Evolutionary conservation across 2,888 invertebrate genomes (phyloP).

Genomic region (Myopa tessellatipennis): DNA sequence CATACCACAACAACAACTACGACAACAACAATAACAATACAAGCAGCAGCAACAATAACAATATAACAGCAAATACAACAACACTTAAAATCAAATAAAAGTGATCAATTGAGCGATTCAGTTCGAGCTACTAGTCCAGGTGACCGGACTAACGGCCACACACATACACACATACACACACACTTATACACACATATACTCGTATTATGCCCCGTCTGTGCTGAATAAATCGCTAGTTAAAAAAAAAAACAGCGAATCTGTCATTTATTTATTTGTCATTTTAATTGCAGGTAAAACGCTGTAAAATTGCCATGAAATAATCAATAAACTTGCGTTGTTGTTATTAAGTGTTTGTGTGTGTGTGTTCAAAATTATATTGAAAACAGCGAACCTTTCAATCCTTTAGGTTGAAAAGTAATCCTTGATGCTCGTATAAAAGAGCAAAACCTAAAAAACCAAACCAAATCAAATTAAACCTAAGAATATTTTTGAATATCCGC

Average conservation of each 20-base stretch:
- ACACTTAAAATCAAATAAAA: conserved; percentile 13
- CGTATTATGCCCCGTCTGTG: background rate
- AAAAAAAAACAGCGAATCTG: background rate
- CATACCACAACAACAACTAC: conserved; percentile 6
- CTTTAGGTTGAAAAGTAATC: no score
- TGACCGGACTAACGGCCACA: conserved; percentile 4
- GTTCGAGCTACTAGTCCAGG: background rate
- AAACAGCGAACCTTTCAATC: background rate
- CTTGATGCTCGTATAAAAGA: no score
- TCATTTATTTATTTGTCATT: conserved; percentile 39
- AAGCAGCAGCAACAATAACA: conserved; percentile 29
- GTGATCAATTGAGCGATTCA: conserved; percentile 15
- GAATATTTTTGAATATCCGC: no score
- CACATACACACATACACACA: conserved; percentile 8
- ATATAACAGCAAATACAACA: background rate
- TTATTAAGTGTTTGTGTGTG: background rate
- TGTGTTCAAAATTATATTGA: background rate
- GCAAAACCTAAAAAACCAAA: no score
- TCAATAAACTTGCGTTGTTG: conserved; percentile 12
- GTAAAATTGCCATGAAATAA: conserved; percentile 31
- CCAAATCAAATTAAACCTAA: no score
- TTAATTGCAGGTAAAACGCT: conserved; percentile 34
- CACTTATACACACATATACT: background rate
- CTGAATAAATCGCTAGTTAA: background rate
- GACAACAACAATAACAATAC: conserved; percentile 31